Evolutionary conservation across 2,888 invertebrate species (phyloP).

Genomic region (Lasioglossum lativentre): DNA sequence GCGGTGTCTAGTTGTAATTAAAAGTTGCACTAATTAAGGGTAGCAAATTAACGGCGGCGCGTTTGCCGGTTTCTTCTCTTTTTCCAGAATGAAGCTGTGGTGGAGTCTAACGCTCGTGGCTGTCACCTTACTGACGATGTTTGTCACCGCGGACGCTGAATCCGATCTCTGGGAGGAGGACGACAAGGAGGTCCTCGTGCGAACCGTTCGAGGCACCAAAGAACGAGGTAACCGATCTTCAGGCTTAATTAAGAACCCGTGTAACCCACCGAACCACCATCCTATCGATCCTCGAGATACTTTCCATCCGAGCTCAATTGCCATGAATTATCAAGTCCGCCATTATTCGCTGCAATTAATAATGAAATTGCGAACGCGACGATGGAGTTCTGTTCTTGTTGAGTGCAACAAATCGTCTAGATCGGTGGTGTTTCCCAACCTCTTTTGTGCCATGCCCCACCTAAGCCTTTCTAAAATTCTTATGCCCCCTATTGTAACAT

Average conservation of each 20-base stretch:
- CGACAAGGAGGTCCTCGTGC: constrained; percentile 91
- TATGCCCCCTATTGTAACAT: too few species aligned
- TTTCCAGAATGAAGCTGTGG: constrained; percentile 81
- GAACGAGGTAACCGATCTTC: constrained; percentile 86
- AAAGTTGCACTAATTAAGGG: constrained; percentile 49
- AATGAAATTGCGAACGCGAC: neutral
- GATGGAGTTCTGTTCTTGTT: neutral
- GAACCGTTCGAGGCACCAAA: constrained; percentile 92
- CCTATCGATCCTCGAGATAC: neutral
- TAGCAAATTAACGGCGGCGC: constrained; percentile 47
- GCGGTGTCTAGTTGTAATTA: constrained; percentile 7
- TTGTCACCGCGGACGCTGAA: constrained; percentile 86
- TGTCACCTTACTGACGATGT: constrained; percentile 86
- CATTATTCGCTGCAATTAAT: neutral
- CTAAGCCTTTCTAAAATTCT: too few species aligned
- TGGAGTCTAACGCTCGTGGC: constrained; percentile 83
- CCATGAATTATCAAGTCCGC: neutral
- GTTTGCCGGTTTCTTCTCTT: constrained; percentile 9
- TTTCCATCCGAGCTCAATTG: neutral
- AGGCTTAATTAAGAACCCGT: constrained; percentile 47
- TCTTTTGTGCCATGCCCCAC: too few species aligned
- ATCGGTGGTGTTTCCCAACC: too few species aligned
- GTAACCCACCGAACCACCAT: neutral
- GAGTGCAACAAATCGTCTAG: neutral
- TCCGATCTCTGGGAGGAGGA: constrained; percentile 92